Percentiles rank a stretch among this genome's conserved stretches.
Evolutionary conservation across 1,140 invertebrate species (phyloP).

Genomic region (Heliconius hermathena): DNA sequence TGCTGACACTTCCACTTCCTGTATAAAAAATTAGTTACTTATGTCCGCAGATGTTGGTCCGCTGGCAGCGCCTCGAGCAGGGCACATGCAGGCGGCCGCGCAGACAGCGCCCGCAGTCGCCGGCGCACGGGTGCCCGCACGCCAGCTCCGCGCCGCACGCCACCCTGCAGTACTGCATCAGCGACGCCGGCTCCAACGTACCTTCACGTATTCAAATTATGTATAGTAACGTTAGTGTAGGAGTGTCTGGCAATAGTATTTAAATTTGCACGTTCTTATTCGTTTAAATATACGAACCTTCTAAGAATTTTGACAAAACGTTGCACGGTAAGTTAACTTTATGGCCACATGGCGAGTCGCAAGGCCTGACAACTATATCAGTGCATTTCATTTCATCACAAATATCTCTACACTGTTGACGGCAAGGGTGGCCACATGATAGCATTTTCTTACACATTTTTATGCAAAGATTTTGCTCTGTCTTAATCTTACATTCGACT

Average conservation of each 20-base stretch:
- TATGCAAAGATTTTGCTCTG: conserved; percentile 56
- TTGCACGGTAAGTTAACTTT: conserved; percentile 69
- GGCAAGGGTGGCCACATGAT: conserved; percentile 78
- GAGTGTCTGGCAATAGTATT: not conserved
- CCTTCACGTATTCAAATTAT: not conserved
- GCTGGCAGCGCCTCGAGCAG: conserved; percentile 84
- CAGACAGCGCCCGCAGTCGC: conserved; percentile 83
- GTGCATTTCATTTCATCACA: conserved; percentile 67
- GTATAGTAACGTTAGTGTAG: not conserved
- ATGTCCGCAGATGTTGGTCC: conserved; percentile 85
- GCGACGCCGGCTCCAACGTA: conserved; percentile 10
- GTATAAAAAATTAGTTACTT: conserved; percentile 70
- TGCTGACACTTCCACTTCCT: not conserved
- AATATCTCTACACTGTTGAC: conserved; percentile 53
- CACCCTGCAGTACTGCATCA: conserved; percentile 67
- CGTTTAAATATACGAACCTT: not conserved
- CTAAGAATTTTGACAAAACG: not conserved
- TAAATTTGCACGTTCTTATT: not conserved
- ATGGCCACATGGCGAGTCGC: conserved; percentile 74
- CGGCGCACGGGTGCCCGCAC: conserved; percentile 84
- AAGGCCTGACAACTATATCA: conserved; percentile 40
- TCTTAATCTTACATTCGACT: conserved; percentile 51
- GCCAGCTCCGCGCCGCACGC: conserved; percentile 75
- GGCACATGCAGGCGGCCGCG: conserved; percentile 84
- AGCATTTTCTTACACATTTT: conserved; percentile 61